Evolutionary conservation across 2,888 invertebrate species (phyloP).

Genomic region (Tenthredo distinguenda): DNA sequence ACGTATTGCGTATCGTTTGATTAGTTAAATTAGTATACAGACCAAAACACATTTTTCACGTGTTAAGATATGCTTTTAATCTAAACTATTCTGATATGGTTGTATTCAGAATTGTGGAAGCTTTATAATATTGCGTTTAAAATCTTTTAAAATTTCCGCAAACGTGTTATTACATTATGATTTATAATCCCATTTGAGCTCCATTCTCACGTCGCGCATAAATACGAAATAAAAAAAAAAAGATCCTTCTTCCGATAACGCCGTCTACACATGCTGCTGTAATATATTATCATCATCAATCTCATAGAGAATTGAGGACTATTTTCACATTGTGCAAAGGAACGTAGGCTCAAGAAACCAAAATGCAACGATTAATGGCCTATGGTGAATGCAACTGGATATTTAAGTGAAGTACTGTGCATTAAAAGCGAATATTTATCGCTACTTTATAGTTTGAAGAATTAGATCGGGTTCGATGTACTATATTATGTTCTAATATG

Average conservation of each 20-base stretch:
- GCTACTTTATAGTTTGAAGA: slow-evolving; percentile 14
- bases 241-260: not conserved
- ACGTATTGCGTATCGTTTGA: not conserved
- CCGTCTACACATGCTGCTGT: not conserved
- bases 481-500: not conserved
- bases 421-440: slow-evolving; percentile 29
- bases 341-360: not conserved
- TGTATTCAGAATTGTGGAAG: slow-evolving; percentile 40
- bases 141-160: not conserved
- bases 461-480: not conserved
- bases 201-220: slow-evolving; percentile 1
- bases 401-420: not conserved
- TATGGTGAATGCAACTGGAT: not conserved
- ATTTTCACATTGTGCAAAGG: not conserved
- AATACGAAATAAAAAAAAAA: not conserved
- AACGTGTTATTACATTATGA: not conserved
- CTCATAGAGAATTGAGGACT: not conserved
- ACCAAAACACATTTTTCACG: slow-evolving; percentile 37
- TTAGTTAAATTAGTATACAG: not conserved
- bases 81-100: slow-evolving; percentile 48
- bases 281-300: not conserved
- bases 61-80: slow-evolving; percentile 23
- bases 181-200: not conserved
- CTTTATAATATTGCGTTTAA: slow-evolving; percentile 36
- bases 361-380: not conserved